A percentile compares a stretch with the other conserved stretches of the same genome.
These are phyloP conservation scores for Megastigmus dorsalis DNA, from an alignment of 2,888 invertebrate genomes.

Conservation along the genomic window DNA sequence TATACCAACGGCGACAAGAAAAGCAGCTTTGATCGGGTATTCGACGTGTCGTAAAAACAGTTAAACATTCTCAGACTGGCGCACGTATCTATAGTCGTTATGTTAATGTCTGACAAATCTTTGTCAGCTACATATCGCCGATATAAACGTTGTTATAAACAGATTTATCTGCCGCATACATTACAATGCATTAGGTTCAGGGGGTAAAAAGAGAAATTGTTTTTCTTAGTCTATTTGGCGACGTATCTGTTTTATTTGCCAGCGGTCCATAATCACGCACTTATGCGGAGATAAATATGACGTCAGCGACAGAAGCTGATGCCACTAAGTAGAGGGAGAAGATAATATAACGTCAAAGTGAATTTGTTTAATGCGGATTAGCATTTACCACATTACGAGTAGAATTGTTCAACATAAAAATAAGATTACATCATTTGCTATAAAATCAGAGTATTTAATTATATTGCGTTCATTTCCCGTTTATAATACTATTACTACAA, in stretches of 20 bases:
- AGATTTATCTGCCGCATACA: neutral
- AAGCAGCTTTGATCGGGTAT: neutral
- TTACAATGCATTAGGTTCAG: conserved; percentile 1
- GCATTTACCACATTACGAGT: too few relatives aligned
- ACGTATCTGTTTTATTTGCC: conserved; percentile 51
- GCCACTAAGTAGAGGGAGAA: too few relatives aligned
- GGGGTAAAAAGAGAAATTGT: neutral
- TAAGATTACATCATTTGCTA: too few relatives aligned
- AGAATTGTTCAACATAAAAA: too few relatives aligned
- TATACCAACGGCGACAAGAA: neutral
- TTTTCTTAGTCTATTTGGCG: neutral
- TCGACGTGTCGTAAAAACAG: too few relatives aligned
- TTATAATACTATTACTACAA: too few relatives aligned
- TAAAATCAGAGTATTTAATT: too few relatives aligned
- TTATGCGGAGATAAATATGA: conserved; percentile 70
- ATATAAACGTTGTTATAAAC: conserved; percentile 5
- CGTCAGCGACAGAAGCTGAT: conserved; percentile 66
- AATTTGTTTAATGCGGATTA: too few relatives aligned
- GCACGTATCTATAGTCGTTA: neutral
- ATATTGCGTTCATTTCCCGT: too few relatives aligned
- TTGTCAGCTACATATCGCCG: neutral
- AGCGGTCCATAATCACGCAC: conserved; percentile 64
- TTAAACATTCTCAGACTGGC: too few relatives aligned
- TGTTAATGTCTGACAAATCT: conserved; percentile 32
- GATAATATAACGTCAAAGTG: too few relatives aligned